Evolutionary conservation across 1,140 invertebrate genomes (phyloP).

Genomic region (Cyclargus thomasi): DNA sequence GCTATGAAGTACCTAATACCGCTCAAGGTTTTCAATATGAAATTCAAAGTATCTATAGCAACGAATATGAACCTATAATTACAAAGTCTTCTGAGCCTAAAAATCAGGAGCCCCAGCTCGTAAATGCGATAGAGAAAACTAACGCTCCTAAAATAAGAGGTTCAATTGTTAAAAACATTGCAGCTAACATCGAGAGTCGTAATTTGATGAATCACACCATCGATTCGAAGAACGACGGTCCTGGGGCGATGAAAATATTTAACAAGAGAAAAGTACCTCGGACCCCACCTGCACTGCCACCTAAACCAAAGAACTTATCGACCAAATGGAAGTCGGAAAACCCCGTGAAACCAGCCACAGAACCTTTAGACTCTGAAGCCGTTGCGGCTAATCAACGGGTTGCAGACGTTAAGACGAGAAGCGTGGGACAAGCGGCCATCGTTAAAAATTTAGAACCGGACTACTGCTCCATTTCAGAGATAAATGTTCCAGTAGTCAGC

Average conservation of each 20-base stretch:
- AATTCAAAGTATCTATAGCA: constrained; percentile 79
- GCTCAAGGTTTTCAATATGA: constrained; percentile 76
- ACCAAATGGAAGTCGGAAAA: constrained; percentile 77
- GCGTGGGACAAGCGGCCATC: constrained; percentile 67
- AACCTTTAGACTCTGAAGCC: constrained; percentile 77
- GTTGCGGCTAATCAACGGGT: constrained; percentile 78
- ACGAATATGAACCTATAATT: constrained; percentile 78
- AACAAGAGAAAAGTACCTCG: constrained; percentile 77
- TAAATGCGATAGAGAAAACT: constrained; percentile 36
- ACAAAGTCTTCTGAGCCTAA: constrained; percentile 71
- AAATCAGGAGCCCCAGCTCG: constrained; percentile 42
- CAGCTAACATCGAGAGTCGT: constrained; percentile 78
- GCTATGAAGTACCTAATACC: constrained; percentile 71
- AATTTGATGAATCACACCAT: constrained; percentile 53
- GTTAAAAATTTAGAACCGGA: constrained; percentile 75
- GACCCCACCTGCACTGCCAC: constrained; percentile 81
- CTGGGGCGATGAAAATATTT: constrained; percentile 64
- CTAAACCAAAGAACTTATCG: constrained; percentile 80
- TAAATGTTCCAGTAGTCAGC: constrained; percentile 78
- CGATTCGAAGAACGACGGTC: constrained; percentile 52
- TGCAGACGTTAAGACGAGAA: constrained; percentile 75
- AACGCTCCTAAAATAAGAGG: constrained; percentile 59
- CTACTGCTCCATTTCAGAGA: constrained; percentile 80
- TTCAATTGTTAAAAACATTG: constrained; percentile 74
- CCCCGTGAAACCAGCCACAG: constrained; percentile 54